Base-by-base conservation (phyloP, 2,888 invertebrate species). In the Kryphioiulus occultus region DNA sequence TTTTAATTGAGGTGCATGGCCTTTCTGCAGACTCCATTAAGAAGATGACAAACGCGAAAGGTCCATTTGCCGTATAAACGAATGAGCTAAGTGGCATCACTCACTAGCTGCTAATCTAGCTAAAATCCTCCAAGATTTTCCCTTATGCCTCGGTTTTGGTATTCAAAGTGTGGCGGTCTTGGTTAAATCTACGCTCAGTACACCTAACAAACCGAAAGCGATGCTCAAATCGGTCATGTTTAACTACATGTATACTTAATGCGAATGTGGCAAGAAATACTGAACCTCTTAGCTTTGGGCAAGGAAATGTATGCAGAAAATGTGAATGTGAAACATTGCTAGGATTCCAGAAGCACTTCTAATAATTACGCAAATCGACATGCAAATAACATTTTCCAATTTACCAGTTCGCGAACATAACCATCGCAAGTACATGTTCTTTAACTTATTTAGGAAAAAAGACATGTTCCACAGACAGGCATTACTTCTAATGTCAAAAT, bases 1-100 rank as follows among this genome's bases (percentile, higher is more conserved):
- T 53, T 53, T 53, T 53, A 53, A 53, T 53, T 53, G 53, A 53
- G 53, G 53, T 53, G n/a, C 53, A 53, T n/a, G 53, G n/a, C 53
- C 53, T 53, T 53, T 9, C 53, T 53, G n/a, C 19, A 53, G 53
- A 53, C 53, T 53, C n/a, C 53, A 53, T 53, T 53, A 53, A 53
- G 53, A 53, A 53, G 53, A 53, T 53, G 53, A 53, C 53, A 53
- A 53, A 53, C 53, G 53, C 3, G n/a, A 53, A n/a, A 53, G 53
- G 53, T 53, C 53, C 53, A 53, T 53, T 53, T 53, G n/a, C 53
- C 53, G n/a, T 53, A 53, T 53, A 53, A 53, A 53, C n/a, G 53
- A 19, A 53, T 9, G 53, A 53, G n/a, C 53, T 53, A 53, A 53
- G 53, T 53, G 53, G n/a, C 53, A 53, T 53, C 53, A 53, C 53